phyloP scores from a whole-genome alignment of 2,113 vertebrate species.

The Sebastes fasciatus region DNA sequence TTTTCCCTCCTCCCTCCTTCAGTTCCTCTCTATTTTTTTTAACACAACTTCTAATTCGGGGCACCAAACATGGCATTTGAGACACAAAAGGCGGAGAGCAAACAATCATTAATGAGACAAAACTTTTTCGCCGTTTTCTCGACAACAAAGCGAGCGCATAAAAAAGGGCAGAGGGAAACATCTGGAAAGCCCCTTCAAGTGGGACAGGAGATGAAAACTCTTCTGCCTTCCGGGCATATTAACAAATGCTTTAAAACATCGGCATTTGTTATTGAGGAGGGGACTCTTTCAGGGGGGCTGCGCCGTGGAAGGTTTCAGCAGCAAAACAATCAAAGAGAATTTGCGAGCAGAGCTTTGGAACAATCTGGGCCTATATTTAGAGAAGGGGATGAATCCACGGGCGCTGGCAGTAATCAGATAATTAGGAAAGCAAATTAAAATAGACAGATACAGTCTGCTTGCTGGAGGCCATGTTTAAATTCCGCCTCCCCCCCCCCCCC shows the following conservation, averaged over 20 bases:
- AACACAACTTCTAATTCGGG: slow-evolving; percentile 11
- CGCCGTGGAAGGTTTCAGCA: slow-evolving; percentile 56
- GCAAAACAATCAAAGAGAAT: slow-evolving; percentile 78
- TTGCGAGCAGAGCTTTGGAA: slow-evolving; percentile 61
- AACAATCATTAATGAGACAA: slow-evolving; percentile 74
- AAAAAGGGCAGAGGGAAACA: slow-evolving; percentile 73
- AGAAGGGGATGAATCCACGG: slow-evolving; percentile 66
- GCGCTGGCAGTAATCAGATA: slow-evolving; percentile 78
- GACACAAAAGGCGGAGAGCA: slow-evolving; percentile 51
- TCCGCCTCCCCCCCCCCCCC: slow-evolving; percentile 6
- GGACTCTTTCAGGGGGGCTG: slow-evolving; percentile 33
- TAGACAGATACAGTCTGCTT: slow-evolving; percentile 77
- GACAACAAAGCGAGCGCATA: slow-evolving; percentile 60
- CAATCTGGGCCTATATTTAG: slow-evolving; percentile 73
- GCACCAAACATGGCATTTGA: slow-evolving; percentile 52
- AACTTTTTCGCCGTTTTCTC: slow-evolving; percentile 68
- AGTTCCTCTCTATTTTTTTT: neutral
- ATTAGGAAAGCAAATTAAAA: slow-evolving; percentile 85
- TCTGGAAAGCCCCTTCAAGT: slow-evolving; percentile 75
- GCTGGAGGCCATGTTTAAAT: slow-evolving; percentile 67
- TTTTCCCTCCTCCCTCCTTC: neutral
- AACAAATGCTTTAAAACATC: slow-evolving; percentile 64
- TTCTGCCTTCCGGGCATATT: slow-evolving; percentile 68
- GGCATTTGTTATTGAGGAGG: slow-evolving; percentile 38
- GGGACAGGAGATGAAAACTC: slow-evolving; percentile 64